Conservation (phyloP, 2,797 vertebrate species). For the Hypotaenidia philippensis region DNA sequence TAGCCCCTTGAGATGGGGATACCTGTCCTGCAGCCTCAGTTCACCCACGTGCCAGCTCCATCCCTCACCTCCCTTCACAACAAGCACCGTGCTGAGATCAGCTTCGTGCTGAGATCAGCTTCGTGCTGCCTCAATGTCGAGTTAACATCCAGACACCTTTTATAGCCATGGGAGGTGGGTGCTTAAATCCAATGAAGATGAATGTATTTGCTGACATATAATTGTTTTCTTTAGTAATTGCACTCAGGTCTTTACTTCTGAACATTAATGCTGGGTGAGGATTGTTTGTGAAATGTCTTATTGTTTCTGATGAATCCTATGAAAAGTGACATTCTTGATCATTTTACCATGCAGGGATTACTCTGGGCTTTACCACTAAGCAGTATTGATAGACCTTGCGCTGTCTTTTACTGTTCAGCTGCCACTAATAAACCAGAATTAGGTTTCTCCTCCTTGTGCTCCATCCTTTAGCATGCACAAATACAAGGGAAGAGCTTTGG, state of each 20-base stretch:
- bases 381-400: conserved; percentile 23
- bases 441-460: not conserved
- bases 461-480: not conserved
- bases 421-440: not conserved
- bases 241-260: conserved; percentile 8
- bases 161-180: not conserved
- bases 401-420: not conserved
- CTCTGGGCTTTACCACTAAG: not conserved
- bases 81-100: not conserved
- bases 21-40: not conserved
- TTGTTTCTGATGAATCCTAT: conserved; percentile 44
- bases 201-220: conserved; percentile 53
- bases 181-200: conserved; percentile 44
- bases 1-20: not conserved
- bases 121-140: not conserved
- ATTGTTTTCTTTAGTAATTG: conserved; percentile 68
- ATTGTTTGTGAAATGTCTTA: conserved; percentile 50
- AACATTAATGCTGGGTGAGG: not conserved
- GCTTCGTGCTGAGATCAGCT: not conserved
- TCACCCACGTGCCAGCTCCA: not conserved
- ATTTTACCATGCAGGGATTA: conserved; percentile 29
- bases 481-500: not conserved
- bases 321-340: conserved; percentile 60
- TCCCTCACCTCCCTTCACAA: not conserved
- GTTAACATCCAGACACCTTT: not conserved